Conservation (phyloP, 2,888 invertebrate genomes). For the Pilophorus perplexus region DNA sequence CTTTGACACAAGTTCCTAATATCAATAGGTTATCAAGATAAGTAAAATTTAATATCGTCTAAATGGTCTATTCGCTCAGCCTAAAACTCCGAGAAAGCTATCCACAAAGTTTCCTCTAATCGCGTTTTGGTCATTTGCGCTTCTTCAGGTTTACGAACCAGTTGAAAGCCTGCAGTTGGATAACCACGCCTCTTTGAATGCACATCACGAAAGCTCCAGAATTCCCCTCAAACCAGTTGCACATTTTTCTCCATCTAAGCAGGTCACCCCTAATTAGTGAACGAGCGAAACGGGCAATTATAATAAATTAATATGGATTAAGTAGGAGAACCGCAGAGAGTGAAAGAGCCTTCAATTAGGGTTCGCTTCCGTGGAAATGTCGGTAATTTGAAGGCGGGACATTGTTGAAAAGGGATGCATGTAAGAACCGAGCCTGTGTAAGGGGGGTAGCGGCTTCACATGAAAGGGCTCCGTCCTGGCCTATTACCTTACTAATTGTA, state of each 20-base stretch:
- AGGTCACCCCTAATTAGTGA: slow-evolving; percentile 7
- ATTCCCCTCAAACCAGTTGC: slow-evolving; percentile 12
- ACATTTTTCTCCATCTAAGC: slow-evolving; percentile 13
- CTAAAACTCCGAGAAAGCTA: too few relatives aligned
- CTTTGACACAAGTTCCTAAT: too few relatives aligned
- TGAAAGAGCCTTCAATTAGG: slow-evolving; percentile 15
- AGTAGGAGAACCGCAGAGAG: background rate
- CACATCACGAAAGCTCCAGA: too few relatives aligned
- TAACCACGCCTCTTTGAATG: too few relatives aligned
- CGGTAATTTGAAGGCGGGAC: slow-evolving; percentile 31
- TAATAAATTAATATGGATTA: slow-evolving; percentile 32
- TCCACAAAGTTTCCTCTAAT: too few relatives aligned
- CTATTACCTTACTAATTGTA: slow-evolving; percentile 44
- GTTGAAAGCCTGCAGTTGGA: too few relatives aligned
- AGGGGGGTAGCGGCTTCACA: slow-evolving; percentile 35
- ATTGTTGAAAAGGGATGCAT: slow-evolving; percentile 25
- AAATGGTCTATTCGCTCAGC: too few relatives aligned
- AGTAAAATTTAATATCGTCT: too few relatives aligned
- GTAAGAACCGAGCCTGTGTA: slow-evolving; percentile 24
- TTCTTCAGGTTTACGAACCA: too few relatives aligned
- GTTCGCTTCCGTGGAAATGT: slow-evolving; percentile 18
- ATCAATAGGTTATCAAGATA: too few relatives aligned
- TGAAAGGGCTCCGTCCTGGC: slow-evolving; percentile 22
- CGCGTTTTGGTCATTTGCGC: too few relatives aligned
- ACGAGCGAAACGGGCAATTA: slow-evolving; percentile 6